Base-by-base conservation (phyloP, 2,888 invertebrate species). In the Branchipolynoe longqiensis region DNA sequence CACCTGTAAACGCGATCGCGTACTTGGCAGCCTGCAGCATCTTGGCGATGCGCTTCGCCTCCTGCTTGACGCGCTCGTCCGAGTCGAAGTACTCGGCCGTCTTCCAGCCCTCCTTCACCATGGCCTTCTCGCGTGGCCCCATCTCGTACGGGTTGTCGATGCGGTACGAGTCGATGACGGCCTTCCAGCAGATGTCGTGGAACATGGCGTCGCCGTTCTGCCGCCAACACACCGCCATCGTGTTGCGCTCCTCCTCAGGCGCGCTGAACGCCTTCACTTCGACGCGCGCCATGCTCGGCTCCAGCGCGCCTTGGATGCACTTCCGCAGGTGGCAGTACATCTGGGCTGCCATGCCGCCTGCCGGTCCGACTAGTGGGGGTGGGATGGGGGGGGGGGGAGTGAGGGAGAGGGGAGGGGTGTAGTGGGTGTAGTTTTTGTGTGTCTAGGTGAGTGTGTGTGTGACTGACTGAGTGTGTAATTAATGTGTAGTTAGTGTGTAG, bases 1-100 rank as follows among this genome's bases (percentile, higher is more conserved):
- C 87, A 92, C 92, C 92, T 88, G 92, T 92, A 86, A 92, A 92
- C 8, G 89, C 90, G 22, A 92, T 90, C 87, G 91, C 91, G 73
- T 92, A 90, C 48, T 89, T 86, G 18, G 92, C 86, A 0, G 85
- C 74, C 78, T 89, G 90, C 18, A 92, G 87, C 90, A 91, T 87
- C 3, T 87, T 36, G 4, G 90, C 90, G 31, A 91, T 90, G 64
- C 87, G 86, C 56, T 86, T 83, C 0, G 91, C 91, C 83, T 90
- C 90, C 3, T 82, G n/a, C 59, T 88, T 64, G 0, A 92, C 84
- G 69, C 86, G 86, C 36, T 89, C 89, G 6, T 64, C 18, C 1
- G 90, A 89, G 86, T 92, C 91, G 89, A 90, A 91, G 69, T 88
- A 89, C 86, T 92, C 92, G 14, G 90, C 90, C n/a, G 92, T 91